phyloP scores from a whole-genome alignment of 1,140 invertebrate species.

The Aleiodes sp. region DNA sequence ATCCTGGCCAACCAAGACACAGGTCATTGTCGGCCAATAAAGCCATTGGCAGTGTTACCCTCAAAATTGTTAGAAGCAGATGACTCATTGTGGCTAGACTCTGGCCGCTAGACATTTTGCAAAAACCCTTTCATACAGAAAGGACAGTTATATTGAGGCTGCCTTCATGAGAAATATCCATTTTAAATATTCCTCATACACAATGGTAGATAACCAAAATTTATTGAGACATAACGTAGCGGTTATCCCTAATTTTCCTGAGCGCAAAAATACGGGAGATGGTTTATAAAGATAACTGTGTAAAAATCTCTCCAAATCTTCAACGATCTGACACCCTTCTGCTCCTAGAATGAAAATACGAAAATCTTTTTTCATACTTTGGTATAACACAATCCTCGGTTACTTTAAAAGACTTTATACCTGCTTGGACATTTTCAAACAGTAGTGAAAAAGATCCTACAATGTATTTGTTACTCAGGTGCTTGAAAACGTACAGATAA shows the following conservation, averaged over 20 bases:
- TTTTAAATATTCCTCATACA: conserved; percentile 8
- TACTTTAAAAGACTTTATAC: background rate
- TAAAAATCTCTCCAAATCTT: background rate
- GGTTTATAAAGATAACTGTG: background rate
- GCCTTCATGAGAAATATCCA: background rate
- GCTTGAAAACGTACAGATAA: background rate
- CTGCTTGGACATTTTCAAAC: background rate
- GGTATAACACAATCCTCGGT: no score
- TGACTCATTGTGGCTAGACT: background rate
- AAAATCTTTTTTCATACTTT: no score
- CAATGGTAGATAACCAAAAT: background rate
- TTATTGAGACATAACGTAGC: background rate
- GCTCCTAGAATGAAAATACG: background rate
- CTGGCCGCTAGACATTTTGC: conserved; percentile 16
- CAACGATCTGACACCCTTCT: background rate
- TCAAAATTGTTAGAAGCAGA: background rate
- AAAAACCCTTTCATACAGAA: conserved; percentile 25
- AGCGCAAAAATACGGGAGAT: background rate
- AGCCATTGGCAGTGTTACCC: conserved; percentile 8
- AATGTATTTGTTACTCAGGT: background rate
- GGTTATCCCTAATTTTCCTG: background rate
- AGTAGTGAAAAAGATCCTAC: background rate
- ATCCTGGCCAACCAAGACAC: conserved; percentile 28
- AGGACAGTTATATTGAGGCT: conserved; percentile 1
- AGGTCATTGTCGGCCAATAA: conserved; percentile 30